Evolutionary conservation across 2,888 invertebrate species (phyloP), one percentile per base, ranked within the genome.

Genomic region (Himalopsyche anomala): DNA sequence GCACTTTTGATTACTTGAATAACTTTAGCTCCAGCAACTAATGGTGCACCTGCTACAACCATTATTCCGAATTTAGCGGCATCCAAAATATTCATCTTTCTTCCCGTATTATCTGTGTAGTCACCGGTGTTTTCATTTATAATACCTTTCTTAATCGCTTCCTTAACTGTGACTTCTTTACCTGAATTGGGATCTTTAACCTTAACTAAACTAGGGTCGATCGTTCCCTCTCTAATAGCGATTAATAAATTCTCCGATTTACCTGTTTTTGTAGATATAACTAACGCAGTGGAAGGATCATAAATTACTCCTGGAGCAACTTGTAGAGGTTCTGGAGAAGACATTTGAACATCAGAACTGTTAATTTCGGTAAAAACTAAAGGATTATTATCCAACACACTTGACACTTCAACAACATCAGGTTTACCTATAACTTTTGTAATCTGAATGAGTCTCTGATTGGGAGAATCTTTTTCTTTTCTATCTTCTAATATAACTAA

Each of bases 201-300:
- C 90, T 94, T 94, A 0, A 97, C 85, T 54, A 85, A 93, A 89
- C 94, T 94, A 5, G 95, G 92, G 85, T 96, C 94, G 88, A 98
- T 93, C 88, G 95, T 92, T 40, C 97, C 97, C 84, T 95, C 95
- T 87, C 95, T 94, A 2, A 98, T 94, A 17, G 98, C 98, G 89
- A 95, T 94, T 82, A 97, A 90, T 85, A 98, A 93, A 90, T 96
- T 95, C 89, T 95, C 94, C 0, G 96, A 95, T 90, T 95, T 93
- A 54, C 96, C 96, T 15, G 94, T 94, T 85, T 95, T 94, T 0
- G 96, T 95, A 83, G 96, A 95, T 89, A 96, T 95, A 15, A 97
- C 95, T 87, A 96, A 91, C 4, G 96, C 95, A 15, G 96, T 95
- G 1, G 95, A 94, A 0, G 97, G 97, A 91, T 97, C 96, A 90